A percentile compares a stretch with the other conserved stretches of the same genome.
Conservation (phyloP, 2,113 vertebrate species). For the Ciconia boyciana region DNA sequence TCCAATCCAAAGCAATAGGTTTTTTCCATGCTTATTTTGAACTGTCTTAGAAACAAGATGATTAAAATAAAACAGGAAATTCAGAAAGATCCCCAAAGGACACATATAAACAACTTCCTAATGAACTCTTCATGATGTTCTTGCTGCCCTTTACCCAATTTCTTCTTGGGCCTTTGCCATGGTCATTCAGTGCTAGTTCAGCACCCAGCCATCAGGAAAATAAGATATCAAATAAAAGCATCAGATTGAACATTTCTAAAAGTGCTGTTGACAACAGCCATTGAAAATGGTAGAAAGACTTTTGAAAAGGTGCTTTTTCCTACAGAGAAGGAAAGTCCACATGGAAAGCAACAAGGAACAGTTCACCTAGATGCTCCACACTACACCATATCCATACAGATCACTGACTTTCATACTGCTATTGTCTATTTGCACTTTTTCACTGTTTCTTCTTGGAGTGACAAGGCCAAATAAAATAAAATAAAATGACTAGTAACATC, state of each 20-base stretch:
- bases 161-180: not conserved
- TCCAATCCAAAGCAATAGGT: not conserved
- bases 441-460: not conserved
- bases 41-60: not conserved
- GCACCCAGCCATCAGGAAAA: not conserved
- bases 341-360: not conserved
- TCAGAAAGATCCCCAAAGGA: not conserved
- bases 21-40: not conserved
- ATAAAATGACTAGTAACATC: not conserved
- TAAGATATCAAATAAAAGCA: not conserved
- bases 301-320: not conserved
- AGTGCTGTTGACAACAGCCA: not conserved
- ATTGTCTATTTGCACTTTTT: not conserved
- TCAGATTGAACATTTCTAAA: not conserved
- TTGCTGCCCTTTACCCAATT: not conserved
- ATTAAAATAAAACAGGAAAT: conserved; percentile 23
- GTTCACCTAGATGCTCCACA: not conserved
- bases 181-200: not conserved
- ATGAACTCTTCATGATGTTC: not conserved
- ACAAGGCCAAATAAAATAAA: not conserved
- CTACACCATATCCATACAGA: not conserved
- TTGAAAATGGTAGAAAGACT: not conserved
- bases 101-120: not conserved
- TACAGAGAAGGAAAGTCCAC: not conserved
- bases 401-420: not conserved